A percentile compares a stretch with the other conserved stretches of the same genome.
Conservation (phyloP, 1,140 invertebrate species). For the Sycophila sp. region DNA sequence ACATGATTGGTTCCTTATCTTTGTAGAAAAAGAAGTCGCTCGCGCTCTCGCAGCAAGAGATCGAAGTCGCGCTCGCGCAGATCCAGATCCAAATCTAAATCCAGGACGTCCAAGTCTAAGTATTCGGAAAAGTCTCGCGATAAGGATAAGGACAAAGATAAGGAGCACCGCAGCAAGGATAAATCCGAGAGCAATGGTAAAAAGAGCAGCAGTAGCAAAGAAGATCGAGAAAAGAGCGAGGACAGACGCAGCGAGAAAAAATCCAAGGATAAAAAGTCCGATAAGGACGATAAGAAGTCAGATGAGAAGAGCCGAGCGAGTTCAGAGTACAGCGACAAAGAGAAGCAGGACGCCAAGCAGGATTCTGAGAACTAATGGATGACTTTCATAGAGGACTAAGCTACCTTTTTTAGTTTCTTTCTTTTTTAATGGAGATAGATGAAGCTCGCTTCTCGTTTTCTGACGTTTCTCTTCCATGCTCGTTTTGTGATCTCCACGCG, state of each 20-base stretch:
- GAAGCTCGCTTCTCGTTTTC: too few relatives aligned
- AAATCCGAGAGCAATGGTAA: constrained; percentile 65
- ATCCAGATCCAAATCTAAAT: constrained; percentile 63
- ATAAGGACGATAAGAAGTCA: constrained; percentile 55
- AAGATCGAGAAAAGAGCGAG: constrained; percentile 60
- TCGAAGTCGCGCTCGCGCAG: constrained; percentile 59
- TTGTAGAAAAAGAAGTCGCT: constrained; percentile 58
- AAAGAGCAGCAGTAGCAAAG: constrained; percentile 51
- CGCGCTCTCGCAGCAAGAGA: constrained; percentile 67
- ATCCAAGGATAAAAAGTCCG: constrained; percentile 49
- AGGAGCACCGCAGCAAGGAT: constrained; percentile 56
- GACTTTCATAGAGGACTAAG: not conserved
- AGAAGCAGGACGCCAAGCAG: constrained; percentile 51
- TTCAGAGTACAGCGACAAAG: constrained; percentile 58
- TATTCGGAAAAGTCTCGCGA: constrained; percentile 64
- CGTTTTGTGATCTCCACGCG: too few relatives aligned
- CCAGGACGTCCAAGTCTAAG: constrained; percentile 60
- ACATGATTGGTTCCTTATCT: not conserved
- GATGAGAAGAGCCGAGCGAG: constrained; percentile 53
- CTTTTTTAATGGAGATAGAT: too few relatives aligned
- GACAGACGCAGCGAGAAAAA: constrained; percentile 60
- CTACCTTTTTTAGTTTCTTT: not conserved
- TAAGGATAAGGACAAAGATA: constrained; percentile 60
- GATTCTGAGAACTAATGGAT: constrained; percentile 25
- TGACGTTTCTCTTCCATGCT: too few relatives aligned